Base-by-base conservation (phyloP, 2,888 invertebrate species). In the Cephus pygmeus region DNA sequence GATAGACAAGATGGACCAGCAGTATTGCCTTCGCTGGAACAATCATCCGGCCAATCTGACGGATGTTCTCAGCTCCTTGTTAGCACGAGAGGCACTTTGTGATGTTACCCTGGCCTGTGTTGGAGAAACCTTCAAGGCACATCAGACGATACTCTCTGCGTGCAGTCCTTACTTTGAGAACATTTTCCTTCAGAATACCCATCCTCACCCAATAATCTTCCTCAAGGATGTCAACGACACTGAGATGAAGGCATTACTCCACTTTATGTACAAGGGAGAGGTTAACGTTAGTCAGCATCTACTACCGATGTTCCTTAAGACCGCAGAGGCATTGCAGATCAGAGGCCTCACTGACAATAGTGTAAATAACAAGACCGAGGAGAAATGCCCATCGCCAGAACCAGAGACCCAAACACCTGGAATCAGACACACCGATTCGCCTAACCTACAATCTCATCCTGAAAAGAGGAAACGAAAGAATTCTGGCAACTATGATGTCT, bases 81-180 rank as follows among this genome's bases (percentile, higher is more conserved):
- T 97, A 90, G 96, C 97, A 92, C 94, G 97, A 92, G 97, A 97
- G 93, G 96, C 96, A 87, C 94, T 98, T 88, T 97, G 97, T 92
- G 98, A 98, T 93, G 97, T 98, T 89, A 98, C 98, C 88, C 94
- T 98, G 90, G 97, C 97, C 86, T 97, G 97, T 92, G 97, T 97
- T 92, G 97, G 97, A 90, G 96, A 97, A 92, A 96, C 96, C 90
- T 96, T 96, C 92, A 96, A 96, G 94, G 98, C 98, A 90, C 98
- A 98, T 93, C 97, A 97, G 93, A 97, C 97, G 86, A 97, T 98
- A 92, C 93, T 98, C 87, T 97, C 97, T 82, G 98, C 97, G 88
- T 98, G 97, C 93, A 97, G 97, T 93, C 97, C 97, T 84, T 98
- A 97, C 93, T 98, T 98, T 92, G 97, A 98, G 94, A 96, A 94